A percentile compares a stretch with the other conserved stretches of the same genome.
Evolutionary conservation across 2,113 vertebrate genomes (phyloP).

Genomic region (Anarhynchus alexandrinus): DNA sequence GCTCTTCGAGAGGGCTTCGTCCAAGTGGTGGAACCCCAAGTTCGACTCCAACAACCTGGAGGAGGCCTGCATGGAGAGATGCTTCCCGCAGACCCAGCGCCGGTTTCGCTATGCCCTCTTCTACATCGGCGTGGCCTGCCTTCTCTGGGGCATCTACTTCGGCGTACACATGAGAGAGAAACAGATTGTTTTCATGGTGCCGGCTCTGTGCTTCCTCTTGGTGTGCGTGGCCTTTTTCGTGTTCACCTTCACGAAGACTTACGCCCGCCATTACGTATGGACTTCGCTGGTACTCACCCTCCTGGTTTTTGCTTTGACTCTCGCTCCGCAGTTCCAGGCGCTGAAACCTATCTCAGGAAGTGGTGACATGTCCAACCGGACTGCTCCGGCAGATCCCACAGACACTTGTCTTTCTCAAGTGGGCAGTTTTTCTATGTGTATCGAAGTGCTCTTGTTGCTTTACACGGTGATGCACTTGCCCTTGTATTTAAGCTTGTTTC

Average conservation of each 20-base stretch:
- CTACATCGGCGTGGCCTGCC: slow-evolving; percentile 85
- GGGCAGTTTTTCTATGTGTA: slow-evolving; percentile 94
- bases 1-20: slow-evolving; percentile 93
- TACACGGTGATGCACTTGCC: slow-evolving; percentile 96
- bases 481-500: slow-evolving; percentile 88
- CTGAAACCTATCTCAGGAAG: slow-evolving; percentile 70
- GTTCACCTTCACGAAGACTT: slow-evolving; percentile 90
- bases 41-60: slow-evolving; percentile 95
- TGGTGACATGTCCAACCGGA: slow-evolving; percentile 66
- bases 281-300: slow-evolving; percentile 85
- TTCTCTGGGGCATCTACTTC: slow-evolving; percentile 91
- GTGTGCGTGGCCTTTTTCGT: slow-evolving; percentile 83
- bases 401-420: slow-evolving; percentile 88
- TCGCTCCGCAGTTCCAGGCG: slow-evolving; percentile 86
- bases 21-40: slow-evolving; percentile 95
- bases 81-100: slow-evolving; percentile 95
- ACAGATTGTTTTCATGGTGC: slow-evolving; percentile 78
- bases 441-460: slow-evolving; percentile 91
- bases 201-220: slow-evolving; percentile 83
- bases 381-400: neutral
- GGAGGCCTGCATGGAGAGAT: slow-evolving; percentile 93
- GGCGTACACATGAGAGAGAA: slow-evolving; percentile 79
- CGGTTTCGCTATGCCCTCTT: slow-evolving; percentile 93
- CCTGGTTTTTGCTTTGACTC: slow-evolving; percentile 86
- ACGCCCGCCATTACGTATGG: slow-evolving; percentile 85